Evolutionary conservation across 2,888 invertebrate genomes (phyloP).

Genomic region (Globia sparganii): DNA sequence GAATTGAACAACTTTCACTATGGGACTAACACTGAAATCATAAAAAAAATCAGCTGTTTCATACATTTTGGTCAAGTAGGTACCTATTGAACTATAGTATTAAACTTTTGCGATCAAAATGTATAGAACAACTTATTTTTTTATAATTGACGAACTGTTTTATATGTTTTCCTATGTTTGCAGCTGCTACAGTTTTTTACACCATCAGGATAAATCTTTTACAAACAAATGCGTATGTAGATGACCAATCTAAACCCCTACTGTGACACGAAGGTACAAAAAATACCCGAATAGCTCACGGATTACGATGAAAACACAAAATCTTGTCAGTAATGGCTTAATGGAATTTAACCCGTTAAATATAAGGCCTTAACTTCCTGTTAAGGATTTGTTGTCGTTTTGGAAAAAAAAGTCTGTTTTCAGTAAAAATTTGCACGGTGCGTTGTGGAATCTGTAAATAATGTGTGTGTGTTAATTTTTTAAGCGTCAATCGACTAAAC

Average conservation of each 20-base stretch:
- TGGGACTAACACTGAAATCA: no score
- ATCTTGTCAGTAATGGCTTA: conserved; percentile 59
- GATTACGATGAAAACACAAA: conserved; percentile 55
- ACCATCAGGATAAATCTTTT: background rate
- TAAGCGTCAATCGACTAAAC: background rate
- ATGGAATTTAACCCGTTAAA: conserved; percentile 46
- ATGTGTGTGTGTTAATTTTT: background rate
- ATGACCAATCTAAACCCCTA: conserved; percentile 14
- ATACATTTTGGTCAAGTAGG: no score
- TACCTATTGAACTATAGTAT: no score
- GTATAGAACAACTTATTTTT: no score
- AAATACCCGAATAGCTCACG: conserved; percentile 31
- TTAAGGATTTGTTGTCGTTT: conserved; percentile 29
- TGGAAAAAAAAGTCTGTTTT: background rate
- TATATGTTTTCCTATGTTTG: no score
- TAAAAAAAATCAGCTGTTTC: no score
- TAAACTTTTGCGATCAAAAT: no score
- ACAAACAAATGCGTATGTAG: background rate
- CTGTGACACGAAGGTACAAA: conserved; percentile 22
- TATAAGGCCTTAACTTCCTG: conserved; percentile 1
- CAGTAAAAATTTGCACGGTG: background rate
- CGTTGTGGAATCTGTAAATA: background rate
- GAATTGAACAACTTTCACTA: no score
- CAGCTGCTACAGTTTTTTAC: background rate
- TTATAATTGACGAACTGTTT: no score